A percentile compares a stretch with the other conserved stretches of the same genome.
These are phyloP conservation scores for Cryptocheilus praepositus DNA, from an alignment of 2,888 invertebrate species.

Conservation along the genomic window DNA sequence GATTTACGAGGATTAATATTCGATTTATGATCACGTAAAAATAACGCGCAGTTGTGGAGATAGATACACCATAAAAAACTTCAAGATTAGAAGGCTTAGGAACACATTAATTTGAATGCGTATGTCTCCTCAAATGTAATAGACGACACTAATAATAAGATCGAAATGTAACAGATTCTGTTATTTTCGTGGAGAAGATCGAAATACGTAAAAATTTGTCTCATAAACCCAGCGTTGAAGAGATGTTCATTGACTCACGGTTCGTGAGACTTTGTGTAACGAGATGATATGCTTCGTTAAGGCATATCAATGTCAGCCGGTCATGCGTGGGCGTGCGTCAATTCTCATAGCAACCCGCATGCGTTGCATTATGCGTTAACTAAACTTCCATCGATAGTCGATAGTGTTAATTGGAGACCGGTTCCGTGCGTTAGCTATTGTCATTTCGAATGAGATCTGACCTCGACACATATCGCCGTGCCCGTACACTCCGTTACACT, in stretches of 20 bases:
- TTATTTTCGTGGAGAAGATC: no score
- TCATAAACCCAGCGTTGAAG: no score
- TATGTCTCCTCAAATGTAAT: no score
- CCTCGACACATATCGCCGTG: constrained; percentile 34
- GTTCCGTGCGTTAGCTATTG: constrained; percentile 8
- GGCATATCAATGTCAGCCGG: constrained; percentile 16
- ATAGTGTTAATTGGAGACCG: constrained; percentile 23
- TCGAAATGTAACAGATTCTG: no score
- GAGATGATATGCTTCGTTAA: constrained; percentile 15
- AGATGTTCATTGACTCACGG: constrained; percentile 31
- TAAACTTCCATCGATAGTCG: constrained; percentile 10
- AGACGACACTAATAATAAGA: no score
- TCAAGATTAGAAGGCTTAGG: no score
- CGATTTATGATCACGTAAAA: no score
- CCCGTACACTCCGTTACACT: constrained; percentile 15
- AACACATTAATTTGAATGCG: no score
- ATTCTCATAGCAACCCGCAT: constrained; percentile 35
- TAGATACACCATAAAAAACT: no score
- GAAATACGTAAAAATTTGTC: no score
- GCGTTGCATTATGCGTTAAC: constrained; percentile 6
- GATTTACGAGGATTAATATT: no score
- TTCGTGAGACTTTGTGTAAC: constrained; percentile 16
- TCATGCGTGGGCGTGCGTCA: constrained; percentile 32
- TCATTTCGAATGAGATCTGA: constrained; percentile 19
- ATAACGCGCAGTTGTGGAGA: no score